phyloP scores from a whole-genome alignment of 1,140 invertebrate genomes.

The Druon quercuslanigerum region DNA sequence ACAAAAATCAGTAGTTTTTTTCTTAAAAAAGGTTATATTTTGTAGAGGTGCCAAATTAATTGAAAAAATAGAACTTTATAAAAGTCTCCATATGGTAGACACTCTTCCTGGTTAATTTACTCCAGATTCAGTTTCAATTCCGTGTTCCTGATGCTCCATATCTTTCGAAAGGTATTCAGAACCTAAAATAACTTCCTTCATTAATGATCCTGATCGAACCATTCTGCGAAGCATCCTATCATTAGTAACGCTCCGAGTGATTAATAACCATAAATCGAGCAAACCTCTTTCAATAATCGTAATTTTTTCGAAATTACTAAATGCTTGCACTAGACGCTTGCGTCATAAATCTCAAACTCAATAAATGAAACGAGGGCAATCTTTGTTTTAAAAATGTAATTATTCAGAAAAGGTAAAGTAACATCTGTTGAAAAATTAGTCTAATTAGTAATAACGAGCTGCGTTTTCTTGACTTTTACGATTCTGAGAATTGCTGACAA shows the following conservation, averaged over 20 bases:
- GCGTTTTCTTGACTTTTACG: slow-evolving; percentile 3
- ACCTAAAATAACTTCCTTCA: slow-evolving; percentile 49
- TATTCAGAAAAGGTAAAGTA: slow-evolving; percentile 2
- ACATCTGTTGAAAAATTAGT: not conserved
- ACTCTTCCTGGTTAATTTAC: slow-evolving; percentile 57
- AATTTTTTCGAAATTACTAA: not conserved
- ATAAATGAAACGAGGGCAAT: not conserved
- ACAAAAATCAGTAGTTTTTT: too few relatives aligned
- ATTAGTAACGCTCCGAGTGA: slow-evolving; percentile 1
- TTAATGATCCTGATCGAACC: slow-evolving; percentile 17
- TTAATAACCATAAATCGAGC: slow-evolving; percentile 11
- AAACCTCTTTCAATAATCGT: not conserved
- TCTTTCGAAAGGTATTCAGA: slow-evolving; percentile 51
- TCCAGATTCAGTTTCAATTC: slow-evolving; percentile 61
- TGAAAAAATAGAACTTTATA: not conserved
- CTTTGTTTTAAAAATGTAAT: not conserved
- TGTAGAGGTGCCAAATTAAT: too few relatives aligned
- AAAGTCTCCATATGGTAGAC: slow-evolving; percentile 38
- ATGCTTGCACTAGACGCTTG: too few relatives aligned
- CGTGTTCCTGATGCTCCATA: slow-evolving; percentile 55
- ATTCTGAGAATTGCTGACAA: slow-evolving; percentile 38
- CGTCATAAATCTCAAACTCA: too few relatives aligned
- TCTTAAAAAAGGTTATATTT: too few relatives aligned
- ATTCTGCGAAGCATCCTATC: not conserved
- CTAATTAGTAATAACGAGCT: slow-evolving; percentile 20